Conservation (phyloP, 2,888 invertebrate genomes). For the Oxyscelio sp. region DNA sequence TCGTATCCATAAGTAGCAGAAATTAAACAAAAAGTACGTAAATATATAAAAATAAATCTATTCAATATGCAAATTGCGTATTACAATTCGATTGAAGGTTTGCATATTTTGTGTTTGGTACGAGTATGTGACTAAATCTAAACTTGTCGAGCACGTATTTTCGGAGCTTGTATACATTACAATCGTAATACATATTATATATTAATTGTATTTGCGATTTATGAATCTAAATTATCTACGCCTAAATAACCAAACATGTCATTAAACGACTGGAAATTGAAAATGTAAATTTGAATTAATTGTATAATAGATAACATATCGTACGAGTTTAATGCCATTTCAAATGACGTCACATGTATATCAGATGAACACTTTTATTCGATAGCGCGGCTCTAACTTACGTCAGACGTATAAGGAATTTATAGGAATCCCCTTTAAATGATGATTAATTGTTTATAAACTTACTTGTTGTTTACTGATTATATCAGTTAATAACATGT, state of each 20-base stretch:
- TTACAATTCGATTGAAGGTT: too few relatives aligned
- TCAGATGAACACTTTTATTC: neutral
- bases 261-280: neutral
- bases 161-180: slow-evolving; percentile 35
- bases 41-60: too few relatives aligned
- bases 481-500: neutral
- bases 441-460: slow-evolving; percentile 1
- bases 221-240: slow-evolving; percentile 11
- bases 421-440: slow-evolving; percentile 15
- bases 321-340: neutral
- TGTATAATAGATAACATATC: neutral
- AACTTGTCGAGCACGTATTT: slow-evolving; percentile 47
- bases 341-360: slow-evolving; percentile 2
- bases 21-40: too few relatives aligned
- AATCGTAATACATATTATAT: slow-evolving; percentile 45
- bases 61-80: too few relatives aligned
- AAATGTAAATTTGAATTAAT: neutral
- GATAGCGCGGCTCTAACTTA: neutral
- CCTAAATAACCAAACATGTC: slow-evolving; percentile 32
- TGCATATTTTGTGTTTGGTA: too few relatives aligned
- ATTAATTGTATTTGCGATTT: slow-evolving; percentile 45
- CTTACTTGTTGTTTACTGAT: neutral
- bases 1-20: too few relatives aligned
- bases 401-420: slow-evolving; percentile 5
- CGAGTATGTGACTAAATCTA: too few relatives aligned